Evolutionary conservation across 1,140 invertebrate species (phyloP).

Genomic region (Ostrea denselamellosa): DNA sequence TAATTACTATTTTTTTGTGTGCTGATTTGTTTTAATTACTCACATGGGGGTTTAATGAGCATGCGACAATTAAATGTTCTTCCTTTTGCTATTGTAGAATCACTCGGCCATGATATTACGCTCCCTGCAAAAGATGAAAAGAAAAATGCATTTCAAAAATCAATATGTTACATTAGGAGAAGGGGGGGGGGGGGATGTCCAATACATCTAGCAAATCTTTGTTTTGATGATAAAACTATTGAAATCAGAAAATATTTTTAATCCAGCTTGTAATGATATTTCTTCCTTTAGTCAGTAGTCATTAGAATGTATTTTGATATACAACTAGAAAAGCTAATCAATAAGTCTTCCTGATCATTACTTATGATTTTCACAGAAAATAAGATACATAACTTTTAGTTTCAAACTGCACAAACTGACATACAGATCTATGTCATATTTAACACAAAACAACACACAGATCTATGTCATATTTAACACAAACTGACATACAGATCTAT

Average conservation of each 20-base stretch:
- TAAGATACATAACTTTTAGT: too few species aligned
- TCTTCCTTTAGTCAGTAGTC: not conserved
- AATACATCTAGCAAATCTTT: not conserved
- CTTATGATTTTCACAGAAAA: too few species aligned
- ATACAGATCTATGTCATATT: too few species aligned
- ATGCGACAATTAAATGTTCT: conserved; percentile 90
- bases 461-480: too few species aligned
- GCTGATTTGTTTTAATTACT: conserved; percentile 54
- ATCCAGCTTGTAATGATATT: not conserved
- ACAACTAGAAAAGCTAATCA: not conserved
- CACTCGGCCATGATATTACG: conserved; percentile 74
- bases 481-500: too few species aligned
- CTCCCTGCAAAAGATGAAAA: conserved; percentile 63
- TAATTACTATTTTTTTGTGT: conserved; percentile 23
- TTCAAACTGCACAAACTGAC: too few species aligned
- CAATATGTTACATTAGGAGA: not conserved
- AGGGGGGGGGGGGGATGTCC: not conserved
- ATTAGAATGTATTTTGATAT: not conserved
- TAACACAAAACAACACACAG: too few species aligned
- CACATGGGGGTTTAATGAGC: conserved; percentile 85
- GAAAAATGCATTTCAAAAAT: conserved; percentile 10
- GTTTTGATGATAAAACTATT: not conserved
- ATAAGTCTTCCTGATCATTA: not conserved
- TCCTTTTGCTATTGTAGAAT: conserved; percentile 80
- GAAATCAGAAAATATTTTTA: not conserved